Percentiles rank a stretch among this genome's conserved stretches.
phyloP scores from a whole-genome alignment of 2,113 vertebrate genomes.

The Phodopus roborovskii region DNA sequence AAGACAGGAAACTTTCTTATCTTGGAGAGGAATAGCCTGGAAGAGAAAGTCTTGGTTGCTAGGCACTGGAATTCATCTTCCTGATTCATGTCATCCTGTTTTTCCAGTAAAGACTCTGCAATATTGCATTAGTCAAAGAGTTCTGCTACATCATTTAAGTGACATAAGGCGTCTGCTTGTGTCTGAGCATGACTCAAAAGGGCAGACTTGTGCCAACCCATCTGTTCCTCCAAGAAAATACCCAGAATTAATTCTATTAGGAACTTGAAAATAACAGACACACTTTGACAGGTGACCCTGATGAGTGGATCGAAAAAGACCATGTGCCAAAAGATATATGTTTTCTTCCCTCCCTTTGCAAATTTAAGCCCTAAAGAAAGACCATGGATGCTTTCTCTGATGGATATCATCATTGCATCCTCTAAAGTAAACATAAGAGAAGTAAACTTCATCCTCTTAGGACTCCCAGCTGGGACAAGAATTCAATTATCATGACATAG shows the following conservation, averaged over 20 bases:
- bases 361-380: not conserved
- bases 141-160: slow-evolving; percentile 76
- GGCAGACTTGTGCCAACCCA: slow-evolving; percentile 59
- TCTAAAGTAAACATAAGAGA: not conserved
- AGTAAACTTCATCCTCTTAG: not conserved
- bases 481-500: not conserved
- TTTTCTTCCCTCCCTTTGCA: not conserved
- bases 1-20: not conserved
- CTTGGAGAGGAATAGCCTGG: not conserved
- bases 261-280: slow-evolving; percentile 79
- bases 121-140: slow-evolving; percentile 53
- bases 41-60: not conserved
- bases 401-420: not conserved
- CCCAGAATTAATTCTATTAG: slow-evolving; percentile 82
- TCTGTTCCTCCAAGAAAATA: slow-evolving; percentile 79
- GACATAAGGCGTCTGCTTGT: slow-evolving; percentile 71
- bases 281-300: slow-evolving; percentile 74
- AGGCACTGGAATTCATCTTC: slow-evolving; percentile 3
- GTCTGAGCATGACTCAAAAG: slow-evolving; percentile 65
- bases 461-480: not conserved
- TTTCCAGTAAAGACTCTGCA: slow-evolving; percentile 71
- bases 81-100: slow-evolving; percentile 73
- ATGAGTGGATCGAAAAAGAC: slow-evolving; percentile 46
- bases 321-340: not conserved
- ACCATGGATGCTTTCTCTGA: not conserved